These are phyloP conservation scores for Sceloporus tristichus DNA, from an alignment of 2,113 vertebrate species.

Conservation along the genomic window DNA sequence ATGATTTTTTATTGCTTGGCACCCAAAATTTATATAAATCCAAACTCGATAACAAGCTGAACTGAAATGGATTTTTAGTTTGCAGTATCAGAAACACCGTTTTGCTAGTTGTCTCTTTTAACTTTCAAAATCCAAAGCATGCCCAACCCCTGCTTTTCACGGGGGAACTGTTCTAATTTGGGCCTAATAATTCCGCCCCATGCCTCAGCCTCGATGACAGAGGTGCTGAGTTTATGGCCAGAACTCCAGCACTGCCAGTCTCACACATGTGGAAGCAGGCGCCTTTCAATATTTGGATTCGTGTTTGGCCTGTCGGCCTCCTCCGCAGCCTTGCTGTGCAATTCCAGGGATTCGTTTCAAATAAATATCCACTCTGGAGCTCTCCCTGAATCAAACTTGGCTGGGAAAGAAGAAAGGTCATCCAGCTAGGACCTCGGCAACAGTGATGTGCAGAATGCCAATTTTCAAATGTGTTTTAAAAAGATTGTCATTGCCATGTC, in stretches of 20 bases:
- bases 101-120: background rate
- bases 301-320: background rate
- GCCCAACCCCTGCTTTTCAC: background rate
- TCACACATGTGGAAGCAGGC: rapidly evolving
- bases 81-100: background rate
- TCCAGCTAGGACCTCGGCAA: background rate
- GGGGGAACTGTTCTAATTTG: background rate
- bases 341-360: conserved; percentile 1
- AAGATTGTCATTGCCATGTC: background rate
- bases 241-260: rapidly evolving
- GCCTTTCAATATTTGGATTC: background rate
- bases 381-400: conserved; percentile 18
- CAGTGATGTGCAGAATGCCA: background rate
- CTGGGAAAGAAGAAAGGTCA: background rate
- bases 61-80: background rate
- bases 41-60: too few species aligned
- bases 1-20: too few species aligned
- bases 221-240: background rate
- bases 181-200: rapidly evolving
- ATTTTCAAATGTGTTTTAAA: conserved; percentile 13
- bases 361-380: conserved; percentile 5
- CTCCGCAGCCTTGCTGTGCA: background rate
- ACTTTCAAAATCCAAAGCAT: background rate
- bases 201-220: background rate
- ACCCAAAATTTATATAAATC: too few species aligned